Percentiles rank a stretch among this genome's conserved stretches.
Conservation (phyloP, 2,888 invertebrate genomes). For the Dinocampus coccinellae region DNA sequence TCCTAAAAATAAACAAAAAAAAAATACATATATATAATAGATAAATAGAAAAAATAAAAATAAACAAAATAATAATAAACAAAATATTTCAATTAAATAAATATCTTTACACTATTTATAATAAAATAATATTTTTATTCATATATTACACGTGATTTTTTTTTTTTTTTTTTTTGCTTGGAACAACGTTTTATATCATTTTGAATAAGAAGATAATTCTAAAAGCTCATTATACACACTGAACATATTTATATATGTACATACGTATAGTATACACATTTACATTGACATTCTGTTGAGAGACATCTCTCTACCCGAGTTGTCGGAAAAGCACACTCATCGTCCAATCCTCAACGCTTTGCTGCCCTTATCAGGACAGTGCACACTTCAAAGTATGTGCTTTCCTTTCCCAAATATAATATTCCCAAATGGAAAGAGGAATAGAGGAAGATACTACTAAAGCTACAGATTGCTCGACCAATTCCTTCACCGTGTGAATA, state of each 20-base stretch:
- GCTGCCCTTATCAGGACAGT: constrained; percentile 55
- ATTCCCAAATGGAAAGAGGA: background rate
- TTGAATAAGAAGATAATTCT: background rate
- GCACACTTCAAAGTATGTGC: constrained; percentile 48
- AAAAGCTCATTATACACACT: background rate
- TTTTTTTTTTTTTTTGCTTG: too few species aligned
- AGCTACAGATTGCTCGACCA: background rate
- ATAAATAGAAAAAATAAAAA: too few species aligned
- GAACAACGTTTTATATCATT: too few species aligned
- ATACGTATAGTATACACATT: background rate
- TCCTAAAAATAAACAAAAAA: constrained; percentile 55
- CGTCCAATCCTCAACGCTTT: constrained; percentile 39
- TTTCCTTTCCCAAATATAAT: constrained; percentile 1
- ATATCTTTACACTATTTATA: too few species aligned
- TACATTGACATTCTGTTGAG: constrained; percentile 18
- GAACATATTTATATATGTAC: too few species aligned
- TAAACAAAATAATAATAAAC: too few species aligned
- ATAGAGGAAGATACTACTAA: background rate
- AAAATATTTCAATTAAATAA: too few species aligned
- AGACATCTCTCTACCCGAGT: constrained; percentile 43
- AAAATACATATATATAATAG: too few species aligned
- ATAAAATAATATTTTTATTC: too few species aligned
- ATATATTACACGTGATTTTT: too few species aligned
- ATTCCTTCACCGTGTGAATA: background rate
- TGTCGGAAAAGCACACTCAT: constrained; percentile 50